Evolutionary conservation across 1,140 invertebrate genomes (phyloP).

Genomic region (Stegodyphus dumicola): DNA sequence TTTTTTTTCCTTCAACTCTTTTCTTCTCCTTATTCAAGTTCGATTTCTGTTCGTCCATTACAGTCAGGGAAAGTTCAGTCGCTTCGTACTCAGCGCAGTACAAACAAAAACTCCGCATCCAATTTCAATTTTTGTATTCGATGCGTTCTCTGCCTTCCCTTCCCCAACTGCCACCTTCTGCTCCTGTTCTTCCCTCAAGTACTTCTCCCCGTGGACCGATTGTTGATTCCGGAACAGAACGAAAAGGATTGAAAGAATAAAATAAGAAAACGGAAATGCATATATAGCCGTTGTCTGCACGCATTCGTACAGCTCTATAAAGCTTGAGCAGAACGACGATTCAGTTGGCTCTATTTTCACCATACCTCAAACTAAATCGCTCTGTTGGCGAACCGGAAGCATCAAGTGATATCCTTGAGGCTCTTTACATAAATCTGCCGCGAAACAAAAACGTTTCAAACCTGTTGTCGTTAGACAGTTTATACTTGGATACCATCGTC

Average conservation of each 20-base stretch:
- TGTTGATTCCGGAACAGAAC: constrained; percentile 45
- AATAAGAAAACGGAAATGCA: constrained; percentile 33
- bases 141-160: constrained; percentile 2
- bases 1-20: not conserved
- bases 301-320: too few relatives aligned
- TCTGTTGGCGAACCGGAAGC: not conserved
- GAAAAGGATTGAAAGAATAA: constrained; percentile 49
- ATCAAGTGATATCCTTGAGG: not conserved
- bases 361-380: not conserved
- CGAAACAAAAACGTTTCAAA: too few relatives aligned
- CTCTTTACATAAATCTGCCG: not conserved
- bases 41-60: constrained; percentile 43
- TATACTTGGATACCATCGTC: too few relatives aligned
- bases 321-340: too few relatives aligned
- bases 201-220: constrained; percentile 46
- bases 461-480: too few relatives aligned
- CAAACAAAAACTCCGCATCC: constrained; percentile 57
- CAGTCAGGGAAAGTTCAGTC: constrained; percentile 18
- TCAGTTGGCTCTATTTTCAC: too few relatives aligned
- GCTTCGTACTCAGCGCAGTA: not conserved
- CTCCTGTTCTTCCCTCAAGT: not conserved
- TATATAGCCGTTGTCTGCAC: not conserved
- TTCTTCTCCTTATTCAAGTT: constrained; percentile 18
- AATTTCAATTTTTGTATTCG: constrained; percentile 60
- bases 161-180: not conserved